These are phyloP conservation scores for Aphis gossypii DNA, from an alignment of 1,140 invertebrate genomes.

Conservation along the genomic window DNA sequence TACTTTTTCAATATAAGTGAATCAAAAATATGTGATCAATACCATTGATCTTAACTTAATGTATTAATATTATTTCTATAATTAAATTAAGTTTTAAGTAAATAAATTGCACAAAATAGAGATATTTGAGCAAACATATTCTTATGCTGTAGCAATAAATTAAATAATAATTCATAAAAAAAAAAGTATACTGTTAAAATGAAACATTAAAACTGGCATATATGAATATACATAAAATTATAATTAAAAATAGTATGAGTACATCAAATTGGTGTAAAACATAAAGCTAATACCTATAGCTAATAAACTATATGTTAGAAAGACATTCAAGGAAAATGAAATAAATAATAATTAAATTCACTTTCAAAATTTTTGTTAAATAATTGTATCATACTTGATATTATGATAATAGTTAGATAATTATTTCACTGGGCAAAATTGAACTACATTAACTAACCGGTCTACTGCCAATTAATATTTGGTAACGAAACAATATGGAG, in stretches of 20 bases:
- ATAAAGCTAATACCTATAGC: neutral
- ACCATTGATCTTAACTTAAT: no score
- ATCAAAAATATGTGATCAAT: no score
- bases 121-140: neutral
- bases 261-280: neutral
- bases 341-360: neutral
- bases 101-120: neutral
- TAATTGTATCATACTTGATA: neutral
- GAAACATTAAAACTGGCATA: neutral
- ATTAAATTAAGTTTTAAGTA: no score
- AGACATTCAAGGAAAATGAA: neutral
- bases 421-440: neutral
- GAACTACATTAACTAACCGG: slow-evolving; percentile 43
- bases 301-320: neutral
- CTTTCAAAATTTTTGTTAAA: neutral
- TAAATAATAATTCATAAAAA: neutral
- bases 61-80: no score
- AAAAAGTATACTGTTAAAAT: neutral
- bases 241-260: neutral
- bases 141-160: neutral
- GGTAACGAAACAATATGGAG: neutral
- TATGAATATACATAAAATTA: neutral
- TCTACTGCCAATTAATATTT: slow-evolving; percentile 17
- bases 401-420: neutral
- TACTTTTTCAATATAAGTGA: no score